phyloP scores from a whole-genome alignment of 1,140 invertebrate species.

The Drosophila lowei region DNA sequence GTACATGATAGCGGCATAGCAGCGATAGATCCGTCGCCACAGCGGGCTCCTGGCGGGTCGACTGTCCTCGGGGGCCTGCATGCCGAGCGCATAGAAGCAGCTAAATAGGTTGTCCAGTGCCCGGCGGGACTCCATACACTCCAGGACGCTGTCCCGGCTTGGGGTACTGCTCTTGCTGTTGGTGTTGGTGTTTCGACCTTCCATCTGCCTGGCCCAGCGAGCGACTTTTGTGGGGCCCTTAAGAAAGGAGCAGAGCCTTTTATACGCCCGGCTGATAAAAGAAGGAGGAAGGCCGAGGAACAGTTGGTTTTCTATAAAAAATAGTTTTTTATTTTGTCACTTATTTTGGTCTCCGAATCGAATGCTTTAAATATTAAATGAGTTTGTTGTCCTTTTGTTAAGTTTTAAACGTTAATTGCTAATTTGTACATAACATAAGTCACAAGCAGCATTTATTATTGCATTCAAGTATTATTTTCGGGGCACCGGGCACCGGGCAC shows the following conservation, averaged over 20 bases:
- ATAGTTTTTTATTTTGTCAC: constrained; percentile 51
- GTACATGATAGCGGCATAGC: constrained; percentile 30
- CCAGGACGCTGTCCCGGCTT: no score
- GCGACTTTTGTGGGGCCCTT: no score
- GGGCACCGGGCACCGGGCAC: background rate
- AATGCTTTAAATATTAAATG: constrained; percentile 35
- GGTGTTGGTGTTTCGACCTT: no score
- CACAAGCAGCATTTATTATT: constrained; percentile 77
- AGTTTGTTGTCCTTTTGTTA: constrained; percentile 38
- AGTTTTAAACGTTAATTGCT: constrained; percentile 67
- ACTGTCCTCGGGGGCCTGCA: constrained; percentile 42
- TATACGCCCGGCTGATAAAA: constrained; percentile 12
- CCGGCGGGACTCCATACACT: constrained; percentile 1
- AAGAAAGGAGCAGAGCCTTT: constrained; percentile 4
- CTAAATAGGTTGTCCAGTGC: constrained; percentile 41
- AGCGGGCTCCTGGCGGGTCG: constrained; percentile 7
- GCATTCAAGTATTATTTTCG: constrained; percentile 40
- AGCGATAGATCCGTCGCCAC: constrained; percentile 24
- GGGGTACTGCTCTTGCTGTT: no score
- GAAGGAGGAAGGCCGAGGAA: background rate
- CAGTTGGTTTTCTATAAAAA: constrained; percentile 54
- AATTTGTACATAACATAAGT: constrained; percentile 80
- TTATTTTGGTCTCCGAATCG: constrained; percentile 60
- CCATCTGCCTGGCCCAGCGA: no score
- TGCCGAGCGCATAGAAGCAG: constrained; percentile 39